Percentiles rank a stretch among this genome's conserved stretches.
These are phyloP conservation scores for Psilopsiagon aurifrons DNA, from an alignment of 2,113 vertebrate species.

Conservation along the genomic window DNA sequence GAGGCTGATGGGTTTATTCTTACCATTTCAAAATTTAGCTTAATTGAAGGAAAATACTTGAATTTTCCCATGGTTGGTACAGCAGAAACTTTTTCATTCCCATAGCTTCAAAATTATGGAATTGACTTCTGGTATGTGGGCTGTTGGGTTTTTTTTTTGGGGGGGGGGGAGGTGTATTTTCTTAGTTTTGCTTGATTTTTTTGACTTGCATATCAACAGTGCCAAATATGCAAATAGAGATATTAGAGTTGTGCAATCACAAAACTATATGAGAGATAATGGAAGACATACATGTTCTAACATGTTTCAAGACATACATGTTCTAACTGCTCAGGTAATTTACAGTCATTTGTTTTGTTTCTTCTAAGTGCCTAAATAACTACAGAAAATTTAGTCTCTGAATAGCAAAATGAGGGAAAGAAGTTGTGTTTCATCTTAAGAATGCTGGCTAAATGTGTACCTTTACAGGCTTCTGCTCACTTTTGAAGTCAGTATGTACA, in stretches of 20 bases:
- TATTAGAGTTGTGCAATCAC: not conserved
- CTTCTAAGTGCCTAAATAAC: not conserved
- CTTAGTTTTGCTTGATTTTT: too few relatives aligned
- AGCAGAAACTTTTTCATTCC: not conserved
- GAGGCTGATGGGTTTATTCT: not conserved
- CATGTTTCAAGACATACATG: not conserved
- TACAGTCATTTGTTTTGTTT: not conserved
- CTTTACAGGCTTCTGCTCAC: not conserved
- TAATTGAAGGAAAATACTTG: not conserved
- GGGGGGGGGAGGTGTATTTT: too few relatives aligned
- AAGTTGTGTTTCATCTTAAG: not conserved
- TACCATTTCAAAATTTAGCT: not conserved
- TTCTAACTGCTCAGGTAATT: not conserved
- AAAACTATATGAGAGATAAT: not conserved
- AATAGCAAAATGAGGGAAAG: not conserved
- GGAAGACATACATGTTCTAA: too few relatives aligned
- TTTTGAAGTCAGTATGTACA: not conserved
- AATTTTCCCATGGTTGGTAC: not conserved
- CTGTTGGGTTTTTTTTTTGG: too few relatives aligned
- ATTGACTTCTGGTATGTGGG: not conserved
- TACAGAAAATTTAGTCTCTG: not conserved
- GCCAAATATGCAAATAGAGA: not conserved
- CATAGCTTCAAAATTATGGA: not conserved
- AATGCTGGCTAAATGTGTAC: fast-evolving
- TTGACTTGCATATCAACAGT: not conserved